Evolutionary conservation across 1,140 invertebrate genomes (phyloP).

Genomic region (Pseudomyrmex gracilis): DNA sequence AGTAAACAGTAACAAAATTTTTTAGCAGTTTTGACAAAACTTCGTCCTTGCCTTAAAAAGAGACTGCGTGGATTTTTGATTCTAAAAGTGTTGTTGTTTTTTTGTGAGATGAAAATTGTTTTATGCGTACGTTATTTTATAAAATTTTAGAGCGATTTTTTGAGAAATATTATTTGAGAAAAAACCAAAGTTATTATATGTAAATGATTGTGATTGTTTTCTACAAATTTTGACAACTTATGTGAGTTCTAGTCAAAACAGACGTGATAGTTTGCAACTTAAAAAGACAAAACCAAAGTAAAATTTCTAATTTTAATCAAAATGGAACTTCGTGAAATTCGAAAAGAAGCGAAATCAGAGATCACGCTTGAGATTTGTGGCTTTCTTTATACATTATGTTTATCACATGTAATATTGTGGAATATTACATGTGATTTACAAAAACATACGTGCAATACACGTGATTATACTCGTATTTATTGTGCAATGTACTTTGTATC

Average conservation of each 20-base stretch:
- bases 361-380: too few species aligned
- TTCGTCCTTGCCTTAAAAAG: neutral
- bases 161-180: too few species aligned
- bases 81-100: neutral
- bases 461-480: constrained; percentile 64
- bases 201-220: too few species aligned
- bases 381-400: too few species aligned
- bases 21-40: neutral
- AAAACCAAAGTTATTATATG: too few species aligned
- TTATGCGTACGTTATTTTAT: neutral
- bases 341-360: neutral
- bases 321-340: constrained; percentile 8
- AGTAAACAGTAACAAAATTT: neutral
- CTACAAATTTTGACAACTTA: too few species aligned
- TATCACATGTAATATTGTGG: neutral
- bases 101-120: neutral
- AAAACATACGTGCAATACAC: constrained; percentile 64
- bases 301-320: constrained; percentile 17
- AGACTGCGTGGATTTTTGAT: constrained; percentile 4
- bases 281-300: constrained; percentile 54
- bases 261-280: neutral
- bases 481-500: neutral
- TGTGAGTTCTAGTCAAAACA: constrained; percentile 59
- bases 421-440: constrained; percentile 14
- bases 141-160: constrained; percentile 8